Base-by-base conservation (phyloP, 2,888 invertebrate species). In the Dynastes tityus region DNA sequence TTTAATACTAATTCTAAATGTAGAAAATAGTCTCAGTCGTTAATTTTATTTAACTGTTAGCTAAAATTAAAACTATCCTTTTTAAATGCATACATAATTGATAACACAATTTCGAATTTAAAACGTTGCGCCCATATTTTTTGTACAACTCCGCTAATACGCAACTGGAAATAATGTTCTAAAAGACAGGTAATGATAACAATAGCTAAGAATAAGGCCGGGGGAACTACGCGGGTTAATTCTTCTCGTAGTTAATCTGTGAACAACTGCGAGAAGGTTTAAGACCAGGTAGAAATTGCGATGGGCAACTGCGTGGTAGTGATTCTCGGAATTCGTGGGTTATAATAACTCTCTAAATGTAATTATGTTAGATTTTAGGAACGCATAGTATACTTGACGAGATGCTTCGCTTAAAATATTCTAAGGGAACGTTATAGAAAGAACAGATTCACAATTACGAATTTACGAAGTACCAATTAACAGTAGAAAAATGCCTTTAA, bases 241-340 rank as follows among this genome's bases (percentile, higher is more conserved):
- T 68, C 68, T 51, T 68, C 67, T 49, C 51, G 68, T 53, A 68
- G 68, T 68, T 68, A 68, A 68, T 68, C 68, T 68, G 51, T 68
- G 68, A 68, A 68, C 68, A 73, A 61, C 73, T 74, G 73, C 73
- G 73, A 45, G 58, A 61, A 61, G 73, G 73, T 74, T 73, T 63
- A 74, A 58, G 45, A 74, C 61, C 73, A 74, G 73, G 73, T 74
- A 74, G 40, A 74, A 61, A 68, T 76, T 67, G 76, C 68, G 67
- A 65, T 45, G 58, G 76, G 40, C 40, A 68, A 68, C 68, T 64
- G 75, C 63, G 75, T 64, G 49, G 76, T 58, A 67, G 55, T 55
- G 67, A 68, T 76, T 76, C 68, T 58, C 16, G 45, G 76, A 76
- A 76, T 53, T 37, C 51, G 67, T 61, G 61, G 27, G 45, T 27